These are phyloP conservation scores for Ooceraea biroi DNA, from an alignment of 1,140 invertebrate species.

Conservation along the genomic window DNA sequence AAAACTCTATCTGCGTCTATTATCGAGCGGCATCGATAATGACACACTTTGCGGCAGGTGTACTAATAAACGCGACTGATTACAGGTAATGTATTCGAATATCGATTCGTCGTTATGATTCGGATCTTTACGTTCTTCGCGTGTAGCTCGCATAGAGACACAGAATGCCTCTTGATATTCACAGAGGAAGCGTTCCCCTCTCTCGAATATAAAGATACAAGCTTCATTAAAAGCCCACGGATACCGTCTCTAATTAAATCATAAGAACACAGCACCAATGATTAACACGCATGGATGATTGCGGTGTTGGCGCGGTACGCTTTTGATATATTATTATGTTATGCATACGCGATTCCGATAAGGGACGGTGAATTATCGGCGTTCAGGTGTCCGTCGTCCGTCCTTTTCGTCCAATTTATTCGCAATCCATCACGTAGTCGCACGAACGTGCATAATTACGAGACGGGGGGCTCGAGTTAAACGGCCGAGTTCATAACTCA, in stretches of 20 bases:
- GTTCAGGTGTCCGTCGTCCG: slow-evolving; percentile 14
- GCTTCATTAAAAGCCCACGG: too few species aligned
- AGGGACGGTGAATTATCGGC: slow-evolving; percentile 10
- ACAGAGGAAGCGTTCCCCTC: background rate
- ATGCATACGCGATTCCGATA: background rate
- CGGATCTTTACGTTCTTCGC: background rate
- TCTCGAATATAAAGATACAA: background rate
- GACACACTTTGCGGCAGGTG: slow-evolving; percentile 49
- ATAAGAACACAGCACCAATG: background rate
- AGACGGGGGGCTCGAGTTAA: slow-evolving; percentile 18
- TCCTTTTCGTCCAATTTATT: slow-evolving; percentile 44
- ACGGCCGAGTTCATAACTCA: slow-evolving; percentile 43
- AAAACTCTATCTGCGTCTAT: slow-evolving; percentile 51
- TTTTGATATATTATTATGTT: slow-evolving; percentile 17
- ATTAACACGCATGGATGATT: too few species aligned
- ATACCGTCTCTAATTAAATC: background rate
- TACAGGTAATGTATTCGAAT: slow-evolving; percentile 39
- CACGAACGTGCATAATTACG: slow-evolving; percentile 45
- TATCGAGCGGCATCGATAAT: slow-evolving; percentile 48
- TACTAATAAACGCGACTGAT: slow-evolving; percentile 50
- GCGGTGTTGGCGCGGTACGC: too few species aligned
- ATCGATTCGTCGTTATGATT: slow-evolving; percentile 27
- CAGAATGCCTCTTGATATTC: background rate
- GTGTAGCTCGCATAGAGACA: background rate
- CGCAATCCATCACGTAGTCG: slow-evolving; percentile 38